Conservation (phyloP, 2,888 invertebrate species). For the Choristoneura rosaceana region DNA sequence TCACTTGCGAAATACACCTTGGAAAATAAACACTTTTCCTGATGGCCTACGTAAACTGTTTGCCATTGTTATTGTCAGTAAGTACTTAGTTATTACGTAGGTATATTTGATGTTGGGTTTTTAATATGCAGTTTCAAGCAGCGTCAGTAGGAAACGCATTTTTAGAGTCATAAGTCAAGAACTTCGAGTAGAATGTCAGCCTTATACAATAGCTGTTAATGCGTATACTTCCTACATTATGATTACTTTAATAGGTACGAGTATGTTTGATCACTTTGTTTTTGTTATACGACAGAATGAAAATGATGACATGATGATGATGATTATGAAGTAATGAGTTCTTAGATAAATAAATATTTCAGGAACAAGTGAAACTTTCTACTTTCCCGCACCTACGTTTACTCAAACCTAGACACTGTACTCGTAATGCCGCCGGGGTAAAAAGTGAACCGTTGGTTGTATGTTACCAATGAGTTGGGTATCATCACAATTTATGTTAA, state of each 20-base stretch:
- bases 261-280: neutral
- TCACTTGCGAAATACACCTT: neutral
- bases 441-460: conserved; percentile 19
- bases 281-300: neutral
- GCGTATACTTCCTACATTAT: neutral
- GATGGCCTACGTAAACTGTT: neutral
- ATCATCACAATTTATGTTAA: conserved; percentile 50
- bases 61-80: neutral
- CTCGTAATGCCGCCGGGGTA: neutral
- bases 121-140: neutral
- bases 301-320: too few species aligned
- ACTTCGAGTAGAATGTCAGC: neutral
- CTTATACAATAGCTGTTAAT: too few species aligned
- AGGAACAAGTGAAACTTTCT: too few species aligned
- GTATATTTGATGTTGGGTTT: neutral
- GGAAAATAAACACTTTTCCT: neutral
- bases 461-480: conserved; percentile 29
- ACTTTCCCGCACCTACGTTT: too few species aligned
- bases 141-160: neutral
- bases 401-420: neutral
- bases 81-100: neutral
- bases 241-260: neutral
- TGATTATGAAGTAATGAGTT: too few species aligned
- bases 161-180: conserved; percentile 14
- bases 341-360: too few species aligned